These are phyloP conservation scores for Tenthredo distinguenda DNA, from an alignment of 2,888 invertebrate species.

Conservation along the genomic window DNA sequence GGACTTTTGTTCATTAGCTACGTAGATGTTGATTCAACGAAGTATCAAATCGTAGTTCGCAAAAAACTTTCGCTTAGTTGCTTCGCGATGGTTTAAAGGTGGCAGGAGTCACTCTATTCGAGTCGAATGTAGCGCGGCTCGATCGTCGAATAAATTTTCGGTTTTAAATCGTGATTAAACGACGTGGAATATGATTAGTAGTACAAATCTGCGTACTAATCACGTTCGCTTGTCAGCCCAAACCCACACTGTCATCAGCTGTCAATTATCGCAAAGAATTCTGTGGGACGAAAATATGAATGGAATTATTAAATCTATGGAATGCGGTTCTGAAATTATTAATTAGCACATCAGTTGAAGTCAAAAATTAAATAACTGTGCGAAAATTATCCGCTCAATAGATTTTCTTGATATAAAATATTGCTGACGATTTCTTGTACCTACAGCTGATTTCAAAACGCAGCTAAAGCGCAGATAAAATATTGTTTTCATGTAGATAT, in stretches of 20 bases:
- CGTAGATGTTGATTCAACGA: neutral
- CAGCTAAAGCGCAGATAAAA: neutral
- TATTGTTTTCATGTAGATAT: neutral
- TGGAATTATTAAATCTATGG: neutral
- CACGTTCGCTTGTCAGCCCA: neutral
- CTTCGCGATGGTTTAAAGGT: neutral
- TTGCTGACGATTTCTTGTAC: neutral
- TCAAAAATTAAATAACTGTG: neutral
- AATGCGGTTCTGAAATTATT: neutral
- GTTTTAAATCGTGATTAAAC: neutral
- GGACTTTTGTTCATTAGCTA: neutral
- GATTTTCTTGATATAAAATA: neutral
- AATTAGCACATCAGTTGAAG: neutral
- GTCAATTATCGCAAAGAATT: conserved; percentile 15
- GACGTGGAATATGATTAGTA: neutral
- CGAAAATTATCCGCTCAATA: neutral
- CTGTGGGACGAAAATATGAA: neutral
- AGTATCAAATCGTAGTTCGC: neutral
- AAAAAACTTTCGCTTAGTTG: neutral
- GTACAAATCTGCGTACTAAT: conserved; percentile 26
- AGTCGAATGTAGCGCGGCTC: neutral
- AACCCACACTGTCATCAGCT: conserved; percentile 4
- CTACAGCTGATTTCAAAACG: neutral
- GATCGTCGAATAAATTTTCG: neutral
- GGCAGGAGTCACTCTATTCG: neutral